These are phyloP conservation scores for Platanista minor DNA, from an alignment of 2,113 vertebrate genomes.

Conservation along the genomic window DNA sequence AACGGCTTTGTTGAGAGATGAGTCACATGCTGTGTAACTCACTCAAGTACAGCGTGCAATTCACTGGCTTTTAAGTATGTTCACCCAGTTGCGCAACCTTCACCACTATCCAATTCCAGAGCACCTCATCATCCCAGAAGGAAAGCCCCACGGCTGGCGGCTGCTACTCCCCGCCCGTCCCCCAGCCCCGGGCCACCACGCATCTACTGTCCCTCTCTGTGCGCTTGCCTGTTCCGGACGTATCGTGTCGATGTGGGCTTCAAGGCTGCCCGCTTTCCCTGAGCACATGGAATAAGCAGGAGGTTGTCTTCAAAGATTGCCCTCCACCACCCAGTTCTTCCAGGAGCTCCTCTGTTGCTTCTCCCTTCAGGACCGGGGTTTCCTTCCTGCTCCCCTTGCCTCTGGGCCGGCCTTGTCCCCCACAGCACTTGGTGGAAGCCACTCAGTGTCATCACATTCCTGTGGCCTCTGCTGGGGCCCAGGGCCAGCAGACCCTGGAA, in stretches of 20 bases:
- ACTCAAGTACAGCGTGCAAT: fast-evolving
- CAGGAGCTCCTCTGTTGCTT: background rate
- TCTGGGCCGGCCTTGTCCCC: background rate
- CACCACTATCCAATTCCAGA: fast-evolving
- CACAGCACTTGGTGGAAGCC: fast-evolving
- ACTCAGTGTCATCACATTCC: fast-evolving
- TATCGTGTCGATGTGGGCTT: background rate
- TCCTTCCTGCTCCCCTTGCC: fast-evolving
- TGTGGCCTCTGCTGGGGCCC: fast-evolving
- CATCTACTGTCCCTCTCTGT: fast-evolving
- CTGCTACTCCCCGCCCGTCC: fast-evolving
- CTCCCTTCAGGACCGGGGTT: fast-evolving
- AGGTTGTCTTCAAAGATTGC: fast-evolving
- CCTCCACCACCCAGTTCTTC: fast-evolving
- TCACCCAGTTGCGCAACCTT: fast-evolving
- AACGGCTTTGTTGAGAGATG: background rate
- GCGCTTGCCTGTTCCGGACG: fast-evolving
- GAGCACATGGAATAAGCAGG: fast-evolving
- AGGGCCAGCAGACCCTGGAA: fast-evolving
- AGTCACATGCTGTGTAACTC: fast-evolving
- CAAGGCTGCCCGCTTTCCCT: background rate
- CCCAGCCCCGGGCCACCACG: fast-evolving
- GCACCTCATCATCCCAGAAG: fast-evolving
- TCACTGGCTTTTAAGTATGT: fast-evolving
- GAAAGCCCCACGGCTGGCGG: fast-evolving